Conservation (phyloP, 2,888 invertebrate genomes). For the Phalangium opilio region DNA sequence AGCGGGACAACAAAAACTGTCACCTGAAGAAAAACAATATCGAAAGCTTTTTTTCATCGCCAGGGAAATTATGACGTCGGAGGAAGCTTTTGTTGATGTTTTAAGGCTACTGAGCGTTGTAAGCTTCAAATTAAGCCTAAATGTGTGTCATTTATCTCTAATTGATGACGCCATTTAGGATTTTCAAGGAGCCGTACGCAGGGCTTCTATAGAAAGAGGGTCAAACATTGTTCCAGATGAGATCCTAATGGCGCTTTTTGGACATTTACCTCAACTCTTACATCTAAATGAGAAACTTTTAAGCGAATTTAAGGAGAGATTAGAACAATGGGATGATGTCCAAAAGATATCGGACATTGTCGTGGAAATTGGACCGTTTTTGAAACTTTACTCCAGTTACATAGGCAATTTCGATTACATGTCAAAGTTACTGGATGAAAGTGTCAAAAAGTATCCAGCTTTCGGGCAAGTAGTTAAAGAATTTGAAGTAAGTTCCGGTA, state of each 20-base stretch:
- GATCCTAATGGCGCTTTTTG: constrained; percentile 35
- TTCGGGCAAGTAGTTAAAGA: constrained; percentile 36
- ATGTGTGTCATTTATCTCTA: too few relatives aligned
- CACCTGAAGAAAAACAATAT: constrained; percentile 15
- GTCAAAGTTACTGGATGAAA: constrained; percentile 36
- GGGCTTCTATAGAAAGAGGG: constrained; percentile 24
- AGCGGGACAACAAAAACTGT: neutral
- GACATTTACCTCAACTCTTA: constrained; percentile 38
- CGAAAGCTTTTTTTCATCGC: constrained; percentile 35
- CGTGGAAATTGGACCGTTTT: constrained; percentile 42
- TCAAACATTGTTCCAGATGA: constrained; percentile 32
- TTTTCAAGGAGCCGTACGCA: constrained; percentile 33
- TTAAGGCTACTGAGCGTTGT: constrained; percentile 37
- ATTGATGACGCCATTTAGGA: too few relatives aligned
- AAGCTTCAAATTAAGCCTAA: too few relatives aligned
- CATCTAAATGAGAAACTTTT: constrained; percentile 39
- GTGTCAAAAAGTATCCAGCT: constrained; percentile 34
- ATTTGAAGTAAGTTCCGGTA: constrained; percentile 37
- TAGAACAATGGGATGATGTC: constrained; percentile 34
- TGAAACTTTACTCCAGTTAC: constrained; percentile 41
- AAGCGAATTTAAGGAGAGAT: constrained; percentile 35
- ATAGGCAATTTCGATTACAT: constrained; percentile 40
- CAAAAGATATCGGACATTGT: constrained; percentile 40
- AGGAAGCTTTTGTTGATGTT: constrained; percentile 40
- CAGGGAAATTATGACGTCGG: constrained; percentile 40